Percentiles rank a stretch among this genome's conserved stretches.
Evolutionary conservation across 2,888 invertebrate genomes (phyloP).

Genomic region (Cataglyphis albicans): DNA sequence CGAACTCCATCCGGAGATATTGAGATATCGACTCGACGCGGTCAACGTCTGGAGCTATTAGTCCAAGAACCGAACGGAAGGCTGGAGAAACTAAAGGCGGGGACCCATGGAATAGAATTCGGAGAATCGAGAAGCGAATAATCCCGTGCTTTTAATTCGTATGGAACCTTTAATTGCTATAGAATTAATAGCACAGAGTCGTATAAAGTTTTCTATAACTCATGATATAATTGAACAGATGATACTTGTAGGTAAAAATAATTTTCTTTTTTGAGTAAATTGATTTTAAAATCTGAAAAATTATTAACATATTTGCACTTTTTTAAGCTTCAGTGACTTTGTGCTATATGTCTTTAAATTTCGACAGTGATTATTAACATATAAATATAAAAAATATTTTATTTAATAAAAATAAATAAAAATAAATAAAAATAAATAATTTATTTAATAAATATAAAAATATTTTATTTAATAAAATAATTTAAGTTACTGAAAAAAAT

Average conservation of each 20-base stretch:
- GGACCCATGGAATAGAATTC: conserved; percentile 24
- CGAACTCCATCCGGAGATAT: conserved; percentile 71
- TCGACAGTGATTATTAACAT: background rate
- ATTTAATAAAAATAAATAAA: background rate
- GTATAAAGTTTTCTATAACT: no score
- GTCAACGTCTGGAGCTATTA: conserved; percentile 76
- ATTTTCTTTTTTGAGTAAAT: no score
- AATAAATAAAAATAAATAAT: no score
- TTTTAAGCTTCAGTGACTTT: no score
- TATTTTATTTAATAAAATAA: background rate
- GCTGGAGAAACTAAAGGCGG: conserved; percentile 27
- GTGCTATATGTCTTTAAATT: no score
- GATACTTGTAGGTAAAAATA: no score
- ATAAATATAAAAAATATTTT: background rate
- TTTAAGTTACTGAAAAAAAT: background rate
- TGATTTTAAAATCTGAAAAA: background rate
- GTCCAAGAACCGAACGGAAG: conserved; percentile 65
- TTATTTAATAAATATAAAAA: no score
- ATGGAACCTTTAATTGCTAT: background rate
- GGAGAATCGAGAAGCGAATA: background rate
- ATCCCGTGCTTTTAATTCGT: background rate
- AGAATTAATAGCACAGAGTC: background rate
- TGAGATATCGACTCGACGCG: conserved; percentile 78
- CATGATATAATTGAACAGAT: no score
- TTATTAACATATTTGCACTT: no score